Conservation (phyloP, 2,888 invertebrate species). For the Netelia fuscicornis region DNA sequence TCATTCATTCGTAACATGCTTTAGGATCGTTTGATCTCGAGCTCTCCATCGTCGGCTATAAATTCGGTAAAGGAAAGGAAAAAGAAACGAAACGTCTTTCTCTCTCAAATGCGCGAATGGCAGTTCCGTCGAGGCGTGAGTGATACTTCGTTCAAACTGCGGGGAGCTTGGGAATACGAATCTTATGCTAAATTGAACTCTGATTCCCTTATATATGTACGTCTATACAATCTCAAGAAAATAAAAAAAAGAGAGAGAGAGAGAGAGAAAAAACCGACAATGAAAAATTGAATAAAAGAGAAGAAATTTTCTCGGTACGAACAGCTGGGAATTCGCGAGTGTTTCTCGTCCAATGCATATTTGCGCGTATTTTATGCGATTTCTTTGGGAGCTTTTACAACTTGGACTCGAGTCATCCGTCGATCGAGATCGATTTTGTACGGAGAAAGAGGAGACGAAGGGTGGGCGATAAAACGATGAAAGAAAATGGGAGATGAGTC, state of each 20-base stretch:
- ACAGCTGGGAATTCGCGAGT: conserved; percentile 44
- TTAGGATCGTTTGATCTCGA: no score
- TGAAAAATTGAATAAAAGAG: conserved; percentile 21
- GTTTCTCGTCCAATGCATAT: conserved; percentile 4
- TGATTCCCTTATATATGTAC: background rate
- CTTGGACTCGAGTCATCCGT: conserved; percentile 16
- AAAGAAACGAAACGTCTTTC: background rate
- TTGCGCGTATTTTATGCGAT: conserved; percentile 11
- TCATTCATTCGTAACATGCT: background rate
- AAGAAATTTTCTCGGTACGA: background rate
- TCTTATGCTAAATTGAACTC: background rate
- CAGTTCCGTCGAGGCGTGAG: background rate
- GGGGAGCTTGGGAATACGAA: background rate
- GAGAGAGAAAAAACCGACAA: background rate
- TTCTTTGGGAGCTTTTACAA: conserved; percentile 18
- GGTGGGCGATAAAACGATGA: background rate
- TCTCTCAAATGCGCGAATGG: background rate
- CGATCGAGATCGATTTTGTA: background rate
- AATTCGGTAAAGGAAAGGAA: no score
- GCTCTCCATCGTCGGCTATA: no score
- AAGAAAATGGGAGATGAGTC: background rate
- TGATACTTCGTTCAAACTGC: background rate
- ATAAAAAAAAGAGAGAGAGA: no score
- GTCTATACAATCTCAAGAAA: background rate
- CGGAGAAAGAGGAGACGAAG: background rate